Evolutionary conservation across 2,113 vertebrate species (phyloP), one percentile per base, ranked within the genome.

Genomic region (Oenanthe oenanthe): DNA sequence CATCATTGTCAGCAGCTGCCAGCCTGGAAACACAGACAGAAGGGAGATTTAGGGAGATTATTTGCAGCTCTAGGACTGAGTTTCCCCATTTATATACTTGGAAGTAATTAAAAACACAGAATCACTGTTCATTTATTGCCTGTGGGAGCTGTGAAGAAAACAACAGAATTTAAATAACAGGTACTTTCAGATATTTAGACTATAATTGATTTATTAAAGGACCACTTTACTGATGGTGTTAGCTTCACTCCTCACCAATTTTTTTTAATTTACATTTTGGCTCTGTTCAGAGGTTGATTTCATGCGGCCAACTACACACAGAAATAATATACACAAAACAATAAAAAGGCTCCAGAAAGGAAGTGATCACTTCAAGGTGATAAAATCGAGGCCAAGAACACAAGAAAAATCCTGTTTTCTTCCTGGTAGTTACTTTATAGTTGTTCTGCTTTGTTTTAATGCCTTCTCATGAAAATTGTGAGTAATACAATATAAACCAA

Each of bases 401-500:
- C 50, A 61, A 89, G 89, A 65, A 92, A 92, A 91, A 6, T 48
- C 38, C 48, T 81, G 57, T 60, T 91, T 94, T 95, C 62, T 92
- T 96, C 93, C 95, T 93, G 81, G 45, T 75, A 67, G 45, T 78
- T 81, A 57, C 94, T 95, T 91, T 96, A 89, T 89, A 95, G 86
- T 93, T 79, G 78, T 17, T 82, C 82, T 92, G 66, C 82, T 93
- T 96, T 96, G 82, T 88, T 94, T 95, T 89, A 82, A 58, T 34
- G 62, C 12, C 51, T 95, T 95, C 66, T 87, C 70, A 87, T 87
- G 89, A 92, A 96, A 95, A 32, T 26, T 14, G 0, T 50, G 43
- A 40, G 68, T 47, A 93, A 60, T 43, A 91, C 53, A 81, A 75
- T 45, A 87, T 24, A 47, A 92, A 85, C 31, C 85, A 82, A 32